phyloP scores from a whole-genome alignment of 2,113 vertebrate species.

The Macaca nemestrina region DNA sequence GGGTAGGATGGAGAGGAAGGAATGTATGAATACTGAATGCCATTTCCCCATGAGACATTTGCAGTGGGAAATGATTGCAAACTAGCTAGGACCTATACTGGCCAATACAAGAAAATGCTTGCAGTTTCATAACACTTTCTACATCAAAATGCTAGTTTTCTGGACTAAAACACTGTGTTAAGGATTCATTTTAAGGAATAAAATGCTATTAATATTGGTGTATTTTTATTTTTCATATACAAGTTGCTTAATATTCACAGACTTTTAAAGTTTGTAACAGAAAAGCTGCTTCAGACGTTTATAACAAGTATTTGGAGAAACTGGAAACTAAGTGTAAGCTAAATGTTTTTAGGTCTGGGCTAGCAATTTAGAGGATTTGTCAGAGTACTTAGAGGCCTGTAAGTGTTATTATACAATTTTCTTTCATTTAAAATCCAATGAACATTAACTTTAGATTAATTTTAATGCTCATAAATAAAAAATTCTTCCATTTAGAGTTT shows the following conservation, averaged over 20 bases:
- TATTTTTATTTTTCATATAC: not conserved
- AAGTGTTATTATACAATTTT: not conserved
- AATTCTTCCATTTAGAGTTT: not conserved
- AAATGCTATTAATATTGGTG: not conserved
- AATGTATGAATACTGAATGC: not conserved
- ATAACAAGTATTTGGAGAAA: not conserved
- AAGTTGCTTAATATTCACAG: not conserved
- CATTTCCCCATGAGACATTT: not conserved
- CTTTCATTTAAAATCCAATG: slow-evolving; percentile 4
- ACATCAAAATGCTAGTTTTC: not conserved
- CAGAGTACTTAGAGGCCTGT: not conserved
- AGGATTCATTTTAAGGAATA: not conserved
- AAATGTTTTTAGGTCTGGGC: not conserved
- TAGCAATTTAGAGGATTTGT: not conserved
- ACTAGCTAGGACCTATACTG: not conserved
- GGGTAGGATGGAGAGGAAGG: not conserved
- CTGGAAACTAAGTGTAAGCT: not conserved
- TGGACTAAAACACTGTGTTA: not conserved
- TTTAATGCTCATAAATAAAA: not conserved
- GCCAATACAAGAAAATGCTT: not conserved
- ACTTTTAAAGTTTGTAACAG: slow-evolving; percentile 14
- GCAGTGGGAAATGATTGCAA: not conserved
- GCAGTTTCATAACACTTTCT: not conserved
- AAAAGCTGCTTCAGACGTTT: not conserved
- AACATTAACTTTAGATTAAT: not conserved